Base-by-base conservation (phyloP, 1,140 invertebrate species). In the Bombus turneri region DNA sequence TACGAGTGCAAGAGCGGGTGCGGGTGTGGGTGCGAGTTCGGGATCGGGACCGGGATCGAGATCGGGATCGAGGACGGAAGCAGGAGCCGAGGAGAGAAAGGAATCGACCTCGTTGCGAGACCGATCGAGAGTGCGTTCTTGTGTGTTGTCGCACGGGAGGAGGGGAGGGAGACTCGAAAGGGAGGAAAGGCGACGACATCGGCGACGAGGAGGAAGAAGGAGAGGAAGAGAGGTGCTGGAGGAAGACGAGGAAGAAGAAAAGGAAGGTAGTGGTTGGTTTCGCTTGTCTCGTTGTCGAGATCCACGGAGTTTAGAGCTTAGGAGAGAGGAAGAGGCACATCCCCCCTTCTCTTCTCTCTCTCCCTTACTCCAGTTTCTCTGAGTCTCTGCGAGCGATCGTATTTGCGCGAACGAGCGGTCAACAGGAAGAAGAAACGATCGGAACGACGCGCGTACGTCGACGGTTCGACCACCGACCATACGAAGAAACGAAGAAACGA, bases 181-280 rank as follows among this genome's bases (percentile, higher is more conserved):
- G 66, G 81, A 90, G 82, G 82, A 90, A 87, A 89, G 79, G 85
- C 89, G 89, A 90, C 73, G 88, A 89, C 89, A 80, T 76, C 82
- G 86, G 78, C 86, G 88, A 87, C 59, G 80, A 78, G 81, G 81
- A 59, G 81, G 83, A 81, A 90, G 88, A 75, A 90, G 83, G 71
- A 80, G 88, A 79, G 72, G 85, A 86, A 66, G 85, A 72, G 90
- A 86, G 78, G 79, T 90, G 83, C 64, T 83, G 73, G 80, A 83
- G 66, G 90, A 90, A 76, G 84, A 90, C 68, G 85, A 92, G 72
- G 81, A 90, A 84, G 85, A 88, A 74, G 76, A 87, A 83, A 81
- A 89, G 75, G 87, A 84, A 71, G 86, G 80, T 73, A 84, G 86
- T 76, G 79, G 74, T 73, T 18, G 82, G 59, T 57, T 53, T 31